Base-by-base conservation (phyloP, 2,113 vertebrate genomes). In the Mobula hypostoma region DNA sequence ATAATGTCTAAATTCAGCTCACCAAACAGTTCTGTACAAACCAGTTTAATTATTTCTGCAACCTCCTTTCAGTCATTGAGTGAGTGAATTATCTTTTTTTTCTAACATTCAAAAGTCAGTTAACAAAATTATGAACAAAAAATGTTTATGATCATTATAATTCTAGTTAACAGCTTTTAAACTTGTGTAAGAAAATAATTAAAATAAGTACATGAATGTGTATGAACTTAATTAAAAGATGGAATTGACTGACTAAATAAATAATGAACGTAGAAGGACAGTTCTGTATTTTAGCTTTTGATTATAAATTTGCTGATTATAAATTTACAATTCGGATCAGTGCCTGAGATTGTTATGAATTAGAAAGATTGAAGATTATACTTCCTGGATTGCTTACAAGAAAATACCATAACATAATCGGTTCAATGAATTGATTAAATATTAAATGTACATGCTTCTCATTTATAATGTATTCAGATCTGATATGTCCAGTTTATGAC, bases 341-440 rank as follows among this genome's bases (percentile, higher is more conserved):
- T 63, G 24, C 27, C 58, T 88, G 85, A 32, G 85, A 32, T 88
- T 88, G 85, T n/a, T n/a, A 17, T 66, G 61, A 88, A 88, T 88
- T 14, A 58, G 27, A 32, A 3, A 63, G 27, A 63, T 63, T 63
- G 72, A 74, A 27, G 72, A 74, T 87, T 63, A 88, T 4, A 29
- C 7, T 24, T 27, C 24, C 8, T 61, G 8, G 11, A 61, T 61
- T 29, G 3, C 1, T 87, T 24, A 61, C 24, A 87, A 87, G 24
- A 29, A 58, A 87, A 17, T 24, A 63, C 2, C 83, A 61, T 87
- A 29, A 61, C 56, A n/a, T 63, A 87, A 87, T 58, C 5, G 29
- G 27, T 87, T 58, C 29, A 63, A 27, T 61, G 56, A 61, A 63
- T n/a, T 27, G 82, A 70, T 70, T 4, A 88, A 63, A 63, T 88